These are phyloP conservation scores for Drosophila suboccidentalis DNA, from an alignment of 2,888 invertebrate species.

Conservation along the genomic window DNA sequence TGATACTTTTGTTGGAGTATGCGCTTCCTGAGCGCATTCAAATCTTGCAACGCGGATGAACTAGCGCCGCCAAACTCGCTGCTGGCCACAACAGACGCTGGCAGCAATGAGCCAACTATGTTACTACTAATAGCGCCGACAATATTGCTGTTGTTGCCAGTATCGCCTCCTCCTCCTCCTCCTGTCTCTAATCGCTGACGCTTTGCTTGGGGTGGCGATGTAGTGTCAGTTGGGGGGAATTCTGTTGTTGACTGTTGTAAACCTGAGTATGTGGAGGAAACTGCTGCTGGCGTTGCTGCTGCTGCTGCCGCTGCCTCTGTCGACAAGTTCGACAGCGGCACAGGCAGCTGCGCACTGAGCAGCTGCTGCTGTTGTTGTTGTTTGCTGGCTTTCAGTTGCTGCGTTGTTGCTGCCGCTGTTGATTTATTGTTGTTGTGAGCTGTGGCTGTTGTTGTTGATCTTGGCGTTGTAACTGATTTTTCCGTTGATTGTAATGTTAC, in stretches of 20 bases:
- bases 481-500: slow-evolving; percentile 78
- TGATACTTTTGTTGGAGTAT: slow-evolving; percentile 91
- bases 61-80: slow-evolving; percentile 64
- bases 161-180: slow-evolving; percentile 33
- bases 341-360: slow-evolving; percentile 76
- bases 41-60: slow-evolving; percentile 81
- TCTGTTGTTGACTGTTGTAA: slow-evolving; percentile 39
- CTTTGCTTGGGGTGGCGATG: slow-evolving; percentile 66
- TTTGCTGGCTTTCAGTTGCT: slow-evolving; percentile 52
- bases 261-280: slow-evolving; percentile 34
- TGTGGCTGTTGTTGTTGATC: slow-evolving; percentile 48
- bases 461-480: slow-evolving; percentile 81
- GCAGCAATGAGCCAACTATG: slow-evolving; percentile 79
- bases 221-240: slow-evolving; percentile 16
- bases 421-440: slow-evolving; percentile 57
- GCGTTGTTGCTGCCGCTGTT: slow-evolving; percentile 58
- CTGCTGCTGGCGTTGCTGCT: slow-evolving; percentile 51
- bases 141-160: slow-evolving; percentile 45
- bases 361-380: slow-evolving; percentile 62
- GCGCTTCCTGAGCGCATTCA: slow-evolving; percentile 88
- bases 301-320: slow-evolving; percentile 71
- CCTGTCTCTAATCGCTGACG: slow-evolving; percentile 69
- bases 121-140: slow-evolving; percentile 65
- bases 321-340: slow-evolving; percentile 77
- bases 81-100: slow-evolving; percentile 75